A percentile compares a stretch with the other conserved stretches of the same genome.
Conservation (phyloP, 1,140 invertebrate species). For the Eurosta solidaginis region DNA sequence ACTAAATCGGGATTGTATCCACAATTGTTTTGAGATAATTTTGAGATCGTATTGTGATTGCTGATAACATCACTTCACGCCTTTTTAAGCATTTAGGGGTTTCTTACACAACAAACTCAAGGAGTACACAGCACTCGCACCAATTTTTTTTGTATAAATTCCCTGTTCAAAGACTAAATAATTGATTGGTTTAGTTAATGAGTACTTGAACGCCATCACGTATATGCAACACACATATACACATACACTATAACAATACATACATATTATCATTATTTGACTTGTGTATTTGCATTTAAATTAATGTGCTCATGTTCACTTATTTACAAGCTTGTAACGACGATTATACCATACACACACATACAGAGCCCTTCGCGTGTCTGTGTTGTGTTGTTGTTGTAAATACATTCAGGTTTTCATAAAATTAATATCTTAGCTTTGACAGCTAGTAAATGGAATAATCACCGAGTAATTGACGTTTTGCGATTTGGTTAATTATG, state of each 20-base stretch:
- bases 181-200: neutral
- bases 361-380: no score
- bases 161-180: neutral
- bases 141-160: no score
- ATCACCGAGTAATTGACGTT: slow-evolving; percentile 23
- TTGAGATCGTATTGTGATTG: no score
- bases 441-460: slow-evolving; percentile 24
- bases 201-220: neutral
- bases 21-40: no score
- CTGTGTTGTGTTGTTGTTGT: no score
- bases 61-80: no score
- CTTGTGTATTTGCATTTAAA: no score
- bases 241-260: neutral
- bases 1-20: no score
- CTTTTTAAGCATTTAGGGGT: no score
- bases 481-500: slow-evolving; percentile 23
- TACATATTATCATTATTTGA: no score
- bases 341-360: neutral
- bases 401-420: neutral
- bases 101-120: no score
- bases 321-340: neutral
- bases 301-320: neutral
- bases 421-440: slow-evolving; percentile 15
- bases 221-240: neutral
- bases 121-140: no score